A percentile compares a stretch with the other conserved stretches of the same genome.
phyloP scores from a whole-genome alignment of 2,113 vertebrate species.

The Tapirus terrestris region DNA sequence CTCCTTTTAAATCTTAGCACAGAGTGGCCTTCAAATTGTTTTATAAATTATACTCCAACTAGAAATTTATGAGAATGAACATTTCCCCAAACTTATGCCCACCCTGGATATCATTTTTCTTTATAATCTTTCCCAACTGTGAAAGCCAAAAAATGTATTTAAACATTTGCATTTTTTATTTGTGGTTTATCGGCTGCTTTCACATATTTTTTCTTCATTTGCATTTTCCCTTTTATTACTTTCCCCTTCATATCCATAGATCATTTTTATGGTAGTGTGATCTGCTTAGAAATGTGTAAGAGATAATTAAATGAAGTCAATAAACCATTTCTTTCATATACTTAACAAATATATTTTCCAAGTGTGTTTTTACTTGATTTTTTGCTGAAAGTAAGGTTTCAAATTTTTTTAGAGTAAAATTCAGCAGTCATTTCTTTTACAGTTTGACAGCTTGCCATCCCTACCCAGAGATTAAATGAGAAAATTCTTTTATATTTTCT shows the following conservation, averaged over 20 bases:
- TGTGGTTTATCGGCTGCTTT: constrained; percentile 39
- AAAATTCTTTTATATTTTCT: constrained; percentile 33
- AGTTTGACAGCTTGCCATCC: not conserved
- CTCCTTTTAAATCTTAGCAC: not conserved
- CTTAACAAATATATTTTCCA: constrained; percentile 69
- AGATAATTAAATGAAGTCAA: constrained; percentile 77
- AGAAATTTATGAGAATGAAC: constrained; percentile 59
- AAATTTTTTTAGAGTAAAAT: constrained; percentile 51
- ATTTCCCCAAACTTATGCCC: constrained; percentile 46
- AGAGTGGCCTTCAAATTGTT: not conserved
- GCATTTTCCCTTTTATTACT: constrained; percentile 69
- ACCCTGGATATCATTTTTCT: constrained; percentile 57
- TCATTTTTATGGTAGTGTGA: constrained; percentile 69
- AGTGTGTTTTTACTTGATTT: constrained; percentile 40
- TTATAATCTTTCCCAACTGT: constrained; percentile 55
- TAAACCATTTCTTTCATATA: constrained; percentile 66
- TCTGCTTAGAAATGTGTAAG: constrained; percentile 70
- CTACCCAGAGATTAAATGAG: not conserved
- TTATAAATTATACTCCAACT: constrained; percentile 37
- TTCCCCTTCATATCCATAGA: constrained; percentile 56
- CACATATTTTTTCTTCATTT: constrained; percentile 70
- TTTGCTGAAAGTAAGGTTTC: constrained; percentile 33
- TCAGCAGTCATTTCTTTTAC: not conserved
- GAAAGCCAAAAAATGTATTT: constrained; percentile 48
- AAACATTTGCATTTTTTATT: constrained; percentile 67